Conservation (phyloP, 1,140 invertebrate species). For the Matsumurasca onukii region DNA sequence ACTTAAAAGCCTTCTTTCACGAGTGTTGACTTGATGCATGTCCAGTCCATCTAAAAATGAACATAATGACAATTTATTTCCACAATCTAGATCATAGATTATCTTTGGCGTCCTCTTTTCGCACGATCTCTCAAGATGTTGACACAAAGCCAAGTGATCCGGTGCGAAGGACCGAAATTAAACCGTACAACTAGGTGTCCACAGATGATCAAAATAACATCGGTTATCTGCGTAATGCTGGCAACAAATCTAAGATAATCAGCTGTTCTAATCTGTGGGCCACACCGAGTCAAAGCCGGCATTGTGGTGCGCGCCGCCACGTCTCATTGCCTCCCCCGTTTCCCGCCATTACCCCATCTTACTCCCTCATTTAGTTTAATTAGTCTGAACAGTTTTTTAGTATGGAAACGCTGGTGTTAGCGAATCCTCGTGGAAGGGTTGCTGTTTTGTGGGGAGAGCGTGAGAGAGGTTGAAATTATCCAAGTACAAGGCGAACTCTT, state of each 20-base stretch:
- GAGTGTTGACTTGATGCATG: too few species aligned
- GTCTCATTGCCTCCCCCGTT: neutral
- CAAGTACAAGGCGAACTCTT: too few species aligned
- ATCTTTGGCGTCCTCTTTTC: too few species aligned
- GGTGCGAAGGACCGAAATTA: neutral
- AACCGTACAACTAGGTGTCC: conserved; percentile 1
- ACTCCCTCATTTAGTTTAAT: conserved; percentile 24
- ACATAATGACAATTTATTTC: too few species aligned
- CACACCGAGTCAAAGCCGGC: conserved; percentile 16
- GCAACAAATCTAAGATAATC: conserved; percentile 23
- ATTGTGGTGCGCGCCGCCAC: neutral
- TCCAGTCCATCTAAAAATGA: too few species aligned
- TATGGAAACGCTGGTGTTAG: neutral
- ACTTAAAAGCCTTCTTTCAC: too few species aligned
- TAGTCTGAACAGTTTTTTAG: conserved; percentile 17
- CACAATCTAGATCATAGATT: too few species aligned
- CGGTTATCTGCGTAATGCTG: neutral
- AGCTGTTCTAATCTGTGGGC: neutral
- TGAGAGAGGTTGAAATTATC: too few species aligned
- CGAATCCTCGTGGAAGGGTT: conserved; percentile 20
- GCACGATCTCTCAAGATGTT: too few species aligned
- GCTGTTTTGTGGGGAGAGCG: neutral
- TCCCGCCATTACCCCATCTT: neutral
- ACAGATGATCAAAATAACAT: conserved; percentile 18
- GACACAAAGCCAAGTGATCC: too few species aligned